Conservation (phyloP, 2,797 vertebrate genomes). For the Coreius guichenoti region DNA sequence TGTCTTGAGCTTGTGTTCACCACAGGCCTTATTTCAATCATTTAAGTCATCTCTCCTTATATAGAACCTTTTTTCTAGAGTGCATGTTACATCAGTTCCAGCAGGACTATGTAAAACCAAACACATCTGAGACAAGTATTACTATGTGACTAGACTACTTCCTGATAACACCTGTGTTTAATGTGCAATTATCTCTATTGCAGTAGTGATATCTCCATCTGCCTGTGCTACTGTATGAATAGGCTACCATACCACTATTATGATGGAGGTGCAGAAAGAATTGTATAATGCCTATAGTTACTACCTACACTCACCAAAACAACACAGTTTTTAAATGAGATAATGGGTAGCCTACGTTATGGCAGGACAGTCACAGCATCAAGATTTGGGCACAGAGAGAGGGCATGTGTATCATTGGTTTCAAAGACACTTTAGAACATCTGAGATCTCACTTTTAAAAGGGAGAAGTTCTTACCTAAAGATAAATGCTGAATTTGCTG, state of each 20-base stretch:
- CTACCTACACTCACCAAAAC: neutral
- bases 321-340: neutral
- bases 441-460: too few relatives aligned
- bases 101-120: neutral
- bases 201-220: neutral
- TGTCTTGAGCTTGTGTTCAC: too few relatives aligned
- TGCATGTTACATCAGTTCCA: neutral
- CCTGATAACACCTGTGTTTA: neutral
- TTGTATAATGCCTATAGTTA: neutral
- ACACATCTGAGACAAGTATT: neutral
- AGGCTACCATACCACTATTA: too few relatives aligned
- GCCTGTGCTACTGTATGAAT: neutral
- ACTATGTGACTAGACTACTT: neutral
- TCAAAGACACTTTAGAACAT: neutral
- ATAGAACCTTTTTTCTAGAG: neutral
- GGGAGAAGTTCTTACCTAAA: neutral
- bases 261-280: neutral
- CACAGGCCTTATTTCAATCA: neutral
- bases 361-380: neutral
- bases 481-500: neutral
- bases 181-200: neutral
- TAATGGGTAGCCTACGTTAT: neutral
- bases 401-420: neutral
- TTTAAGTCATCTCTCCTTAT: neutral
- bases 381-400: neutral